These are phyloP conservation scores for Drosophila birchii DNA, from an alignment of 2,888 invertebrate genomes.

Conservation along the genomic window DNA sequence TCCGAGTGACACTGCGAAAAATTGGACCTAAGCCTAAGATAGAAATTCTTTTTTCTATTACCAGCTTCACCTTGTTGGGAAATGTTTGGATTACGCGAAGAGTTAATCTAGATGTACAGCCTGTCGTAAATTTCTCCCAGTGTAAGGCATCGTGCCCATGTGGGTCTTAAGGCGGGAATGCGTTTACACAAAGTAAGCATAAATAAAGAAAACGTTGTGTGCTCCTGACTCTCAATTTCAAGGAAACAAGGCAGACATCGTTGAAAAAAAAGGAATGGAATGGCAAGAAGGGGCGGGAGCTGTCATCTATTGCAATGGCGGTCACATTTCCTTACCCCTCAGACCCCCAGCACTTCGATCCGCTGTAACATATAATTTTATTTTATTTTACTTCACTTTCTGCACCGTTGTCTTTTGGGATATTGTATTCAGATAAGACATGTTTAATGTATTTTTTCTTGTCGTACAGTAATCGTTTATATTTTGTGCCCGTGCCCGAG, in stretches of 20 bases:
- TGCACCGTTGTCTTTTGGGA: slow-evolving; percentile 79
- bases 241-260: slow-evolving; percentile 44
- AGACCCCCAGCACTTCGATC: slow-evolving; percentile 57
- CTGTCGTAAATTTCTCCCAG: not conserved
- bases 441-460: slow-evolving; percentile 81
- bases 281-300: not conserved
- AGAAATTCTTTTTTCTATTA: too few relatives aligned
- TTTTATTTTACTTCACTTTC: slow-evolving; percentile 74
- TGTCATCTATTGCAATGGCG: slow-evolving; percentile 57
- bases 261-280: not conserved
- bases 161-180: slow-evolving; percentile 58
- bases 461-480: slow-evolving; percentile 82
- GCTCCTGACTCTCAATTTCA: slow-evolving; percentile 48
- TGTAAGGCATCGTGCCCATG: slow-evolving; percentile 24
- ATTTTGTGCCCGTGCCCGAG: slow-evolving; percentile 57
- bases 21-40: not conserved
- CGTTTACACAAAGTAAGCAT: slow-evolving; percentile 80
- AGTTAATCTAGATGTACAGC: not conserved
- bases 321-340: slow-evolving; percentile 57
- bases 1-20: slow-evolving; percentile 30
- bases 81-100: not conserved
- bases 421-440: slow-evolving; percentile 81
- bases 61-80: not conserved
- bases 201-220: slow-evolving; percentile 69
- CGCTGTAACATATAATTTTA: slow-evolving; percentile 73